A percentile compares a stretch with the other conserved stretches of the same genome.
These are phyloP conservation scores for Cordilura impudica DNA, from an alignment of 2,888 invertebrate genomes.

Conservation along the genomic window DNA sequence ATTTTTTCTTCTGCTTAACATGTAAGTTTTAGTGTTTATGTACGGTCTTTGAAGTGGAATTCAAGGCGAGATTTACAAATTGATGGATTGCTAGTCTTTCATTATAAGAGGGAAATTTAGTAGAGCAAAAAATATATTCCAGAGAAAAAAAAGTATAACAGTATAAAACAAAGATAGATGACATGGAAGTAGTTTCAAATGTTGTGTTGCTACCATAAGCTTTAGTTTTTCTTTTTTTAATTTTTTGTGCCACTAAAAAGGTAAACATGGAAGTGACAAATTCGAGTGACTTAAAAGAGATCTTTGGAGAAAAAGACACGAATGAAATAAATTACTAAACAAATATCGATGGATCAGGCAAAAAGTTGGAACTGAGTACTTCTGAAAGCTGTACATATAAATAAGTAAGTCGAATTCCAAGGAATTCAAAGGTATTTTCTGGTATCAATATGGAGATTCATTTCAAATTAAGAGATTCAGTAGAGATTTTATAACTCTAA, in stretches of 20 bases:
- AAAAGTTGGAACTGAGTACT: too few species aligned
- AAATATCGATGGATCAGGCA: conserved; percentile 9
- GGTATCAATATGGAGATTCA: too few species aligned
- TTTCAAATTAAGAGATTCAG: too few species aligned
- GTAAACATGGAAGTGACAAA: conserved; percentile 61
- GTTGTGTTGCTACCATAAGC: conserved; percentile 55
- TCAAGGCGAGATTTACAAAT: conserved; percentile 65
- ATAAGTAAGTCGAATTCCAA: too few species aligned
- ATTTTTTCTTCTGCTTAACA: conserved; percentile 4
- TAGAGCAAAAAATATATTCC: neutral
- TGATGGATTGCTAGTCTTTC: conserved; percentile 66
- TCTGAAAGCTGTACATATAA: too few species aligned
- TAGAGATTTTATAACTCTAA: too few species aligned
- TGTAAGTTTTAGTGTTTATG: conserved; percentile 31
- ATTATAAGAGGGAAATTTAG: conserved; percentile 40
- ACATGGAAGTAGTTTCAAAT: conserved; percentile 57
- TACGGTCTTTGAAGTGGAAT: conserved; percentile 57
- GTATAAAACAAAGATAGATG: conserved; percentile 60
- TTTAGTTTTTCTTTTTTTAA: conserved; percentile 22
- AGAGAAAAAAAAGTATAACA: conserved; percentile 25
- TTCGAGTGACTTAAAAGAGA: conserved; percentile 59
- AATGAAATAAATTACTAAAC: conserved; percentile 46
- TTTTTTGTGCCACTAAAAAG: conserved; percentile 42
- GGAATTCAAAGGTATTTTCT: too few species aligned
- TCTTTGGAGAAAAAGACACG: conserved; percentile 7